phyloP scores from a whole-genome alignment of 2,888 invertebrate genomes.

The Diabrotica balteata region DNA sequence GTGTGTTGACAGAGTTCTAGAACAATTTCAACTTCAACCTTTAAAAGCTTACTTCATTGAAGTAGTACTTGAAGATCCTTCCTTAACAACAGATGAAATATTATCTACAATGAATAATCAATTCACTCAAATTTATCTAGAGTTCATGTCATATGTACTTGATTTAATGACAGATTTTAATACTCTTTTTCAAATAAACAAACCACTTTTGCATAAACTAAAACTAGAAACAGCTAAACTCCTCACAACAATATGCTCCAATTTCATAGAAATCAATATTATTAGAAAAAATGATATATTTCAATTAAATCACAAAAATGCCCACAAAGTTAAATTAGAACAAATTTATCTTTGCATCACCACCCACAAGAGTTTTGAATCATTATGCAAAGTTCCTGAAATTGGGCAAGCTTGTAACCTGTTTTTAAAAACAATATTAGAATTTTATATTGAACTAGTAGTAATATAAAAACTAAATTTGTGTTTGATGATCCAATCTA shows the following conservation, averaged over 20 bases:
- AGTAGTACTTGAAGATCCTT: constrained; percentile 44
- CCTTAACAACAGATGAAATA: constrained; percentile 40
- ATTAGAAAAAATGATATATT: neutral
- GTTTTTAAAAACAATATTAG: neutral
- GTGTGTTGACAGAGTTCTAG: too few species aligned
- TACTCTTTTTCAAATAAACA: constrained; percentile 37
- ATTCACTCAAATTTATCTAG: constrained; percentile 45
- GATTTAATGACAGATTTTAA: constrained; percentile 44
- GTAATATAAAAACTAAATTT: constrained; percentile 28
- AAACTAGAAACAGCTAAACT: neutral
- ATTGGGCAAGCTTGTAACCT: neutral
- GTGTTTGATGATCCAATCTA: constrained; percentile 33
- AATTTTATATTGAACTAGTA: constrained; percentile 2
- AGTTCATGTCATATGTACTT: constrained; percentile 45
- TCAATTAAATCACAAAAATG: neutral
- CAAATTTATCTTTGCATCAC: neutral
- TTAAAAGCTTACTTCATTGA: constrained; percentile 46
- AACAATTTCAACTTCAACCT: too few species aligned
- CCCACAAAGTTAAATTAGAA: neutral
- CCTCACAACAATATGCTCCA: neutral
- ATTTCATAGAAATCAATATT: neutral
- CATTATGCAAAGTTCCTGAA: neutral
- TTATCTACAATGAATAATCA: constrained; percentile 41
- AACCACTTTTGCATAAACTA: neutral
- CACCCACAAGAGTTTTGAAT: neutral